Evolutionary conservation across 2,888 invertebrate species (phyloP), one percentile per base, ranked within the genome.

Genomic region (Athripsodes cinereus): DNA sequence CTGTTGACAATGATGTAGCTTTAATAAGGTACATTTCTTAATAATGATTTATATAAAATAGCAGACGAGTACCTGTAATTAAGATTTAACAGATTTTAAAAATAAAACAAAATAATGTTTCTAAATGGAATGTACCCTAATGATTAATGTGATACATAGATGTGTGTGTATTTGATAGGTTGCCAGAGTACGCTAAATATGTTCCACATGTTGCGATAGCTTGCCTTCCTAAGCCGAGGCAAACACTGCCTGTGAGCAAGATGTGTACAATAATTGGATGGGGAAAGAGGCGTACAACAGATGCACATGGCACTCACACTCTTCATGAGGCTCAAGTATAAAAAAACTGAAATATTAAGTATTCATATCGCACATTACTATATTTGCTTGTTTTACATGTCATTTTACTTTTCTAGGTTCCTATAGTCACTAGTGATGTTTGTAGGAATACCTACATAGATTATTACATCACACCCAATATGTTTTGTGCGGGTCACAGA

Each of bases 1-100:
- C 93, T 0, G 93, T 96, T 34, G 90, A 95, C 71, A 94, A 94
- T 70, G 96, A 96, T 70, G 88, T 96, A 53, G 96, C 95, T 2
- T 76, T 96, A 66, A 74, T 96, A 57, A 83, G 88, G 84, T 83
- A 67, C 65, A 68, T 6, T 13, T 46, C 18, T 46, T 16, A 6
- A 46, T 16, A 46, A 46, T 16, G n/a, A 19, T 49, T 49, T 19
- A 18, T 20, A 19, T 49, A 49, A 55, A 53, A 16, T n/a, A 49
- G n/a, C 21, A 20, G 49, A 49, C 21, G 20, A 49, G 6, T 46
- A 5, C 46, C 31, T 31, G 11, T 31, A 31, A 31, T 8, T 31
- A 8, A 31, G 6, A 31, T 31, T 8, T 31, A n/a, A n/a, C n/a
- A n/a, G n/a, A n/a, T n/a, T n/a, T n/a, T n/a, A n/a, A n/a, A n/a